Conservation (phyloP, 2,797 vertebrate species). For the Cyprinella venusta region DNA sequence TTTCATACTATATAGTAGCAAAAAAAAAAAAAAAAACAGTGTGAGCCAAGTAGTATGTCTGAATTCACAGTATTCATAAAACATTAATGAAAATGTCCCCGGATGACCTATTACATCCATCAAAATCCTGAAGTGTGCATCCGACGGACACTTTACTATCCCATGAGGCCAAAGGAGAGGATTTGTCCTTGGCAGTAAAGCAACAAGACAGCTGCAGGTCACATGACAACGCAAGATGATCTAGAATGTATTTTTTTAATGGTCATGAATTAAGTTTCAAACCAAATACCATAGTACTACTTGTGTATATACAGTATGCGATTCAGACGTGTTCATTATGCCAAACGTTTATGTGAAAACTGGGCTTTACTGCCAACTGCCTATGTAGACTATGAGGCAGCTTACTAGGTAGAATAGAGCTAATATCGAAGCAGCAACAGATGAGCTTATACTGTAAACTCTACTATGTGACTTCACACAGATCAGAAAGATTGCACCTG, state of each 20-base stretch:
- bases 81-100: not conserved
- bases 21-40: too few relatives aligned
- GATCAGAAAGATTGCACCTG: conserved; percentile 51
- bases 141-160: not conserved
- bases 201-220: too few relatives aligned
- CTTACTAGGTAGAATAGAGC: not conserved
- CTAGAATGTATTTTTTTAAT: too few relatives aligned
- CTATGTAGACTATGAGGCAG: not conserved
- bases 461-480: conserved; percentile 63
- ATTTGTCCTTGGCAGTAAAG: not conserved
- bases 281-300: too few relatives aligned
- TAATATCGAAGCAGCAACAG: conserved; percentile 31
- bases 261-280: too few relatives aligned
- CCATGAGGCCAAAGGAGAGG: not conserved
- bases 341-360: not conserved
- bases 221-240: not conserved
- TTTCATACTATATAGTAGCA: not conserved
- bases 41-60: not conserved
- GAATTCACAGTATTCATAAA: not conserved
- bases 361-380: not conserved
- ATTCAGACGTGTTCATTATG: not conserved
- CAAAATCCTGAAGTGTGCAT: too few relatives aligned
- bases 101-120: not conserved
- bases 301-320: not conserved
- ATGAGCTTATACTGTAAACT: conserved; percentile 39